Evolutionary conservation across 2,113 vertebrate genomes (phyloP).

Genomic region (Ochotona curzoniae): DNA sequence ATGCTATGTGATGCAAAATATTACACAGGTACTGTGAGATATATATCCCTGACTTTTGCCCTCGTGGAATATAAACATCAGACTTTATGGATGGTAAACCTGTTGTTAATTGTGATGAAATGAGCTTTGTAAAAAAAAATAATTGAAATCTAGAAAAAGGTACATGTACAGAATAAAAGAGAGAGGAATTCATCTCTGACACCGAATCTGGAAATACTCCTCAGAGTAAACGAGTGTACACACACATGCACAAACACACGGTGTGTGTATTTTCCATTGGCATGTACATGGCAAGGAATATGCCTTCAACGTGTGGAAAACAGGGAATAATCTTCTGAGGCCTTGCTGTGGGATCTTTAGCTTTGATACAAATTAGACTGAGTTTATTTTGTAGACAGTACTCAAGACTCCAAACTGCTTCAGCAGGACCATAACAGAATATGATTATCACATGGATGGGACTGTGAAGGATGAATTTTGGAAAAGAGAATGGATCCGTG

Average conservation of each 20-base stretch:
- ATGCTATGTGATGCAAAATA: constrained; percentile 21
- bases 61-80: constrained; percentile 22
- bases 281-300: neutral
- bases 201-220: neutral
- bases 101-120: neutral
- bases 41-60: neutral
- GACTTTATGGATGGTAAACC: neutral
- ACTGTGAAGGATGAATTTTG: neutral
- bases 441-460: neutral
- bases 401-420: neutral
- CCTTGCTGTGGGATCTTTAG: neutral
- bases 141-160: neutral
- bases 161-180: neutral
- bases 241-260: no score
- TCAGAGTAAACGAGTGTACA: neutral
- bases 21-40: neutral
- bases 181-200: neutral
- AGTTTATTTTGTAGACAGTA: neutral
- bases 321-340: neutral
- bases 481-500: neutral
- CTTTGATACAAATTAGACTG: neutral
- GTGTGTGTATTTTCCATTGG: neutral
- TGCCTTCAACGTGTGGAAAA: neutral
- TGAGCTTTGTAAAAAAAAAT: neutral
- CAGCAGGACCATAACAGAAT: neutral